phyloP scores from a whole-genome alignment of 1,140 invertebrate species.

The Tribolium madens region DNA sequence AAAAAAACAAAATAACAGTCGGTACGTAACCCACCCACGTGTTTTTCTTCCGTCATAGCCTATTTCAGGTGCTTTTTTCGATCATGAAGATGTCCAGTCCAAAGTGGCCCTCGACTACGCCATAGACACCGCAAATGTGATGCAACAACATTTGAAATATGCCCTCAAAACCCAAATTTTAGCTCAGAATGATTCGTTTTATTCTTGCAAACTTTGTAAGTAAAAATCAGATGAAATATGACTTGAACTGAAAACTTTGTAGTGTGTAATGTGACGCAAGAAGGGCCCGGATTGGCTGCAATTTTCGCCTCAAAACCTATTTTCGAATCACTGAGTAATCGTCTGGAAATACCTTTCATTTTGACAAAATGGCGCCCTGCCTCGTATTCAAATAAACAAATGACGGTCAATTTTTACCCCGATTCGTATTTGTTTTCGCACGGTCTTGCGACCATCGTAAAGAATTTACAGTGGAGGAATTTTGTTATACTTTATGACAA shows the following conservation, averaged over 20 bases:
- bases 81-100: slow-evolving; percentile 37
- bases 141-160: slow-evolving; percentile 46
- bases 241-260: slow-evolving; percentile 27
- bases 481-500: slow-evolving; percentile 89
- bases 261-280: slow-evolving; percentile 50
- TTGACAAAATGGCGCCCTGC: slow-evolving; percentile 74
- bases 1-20: slow-evolving; percentile 45
- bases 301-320: slow-evolving; percentile 83
- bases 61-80: slow-evolving; percentile 47
- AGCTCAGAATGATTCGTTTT: slow-evolving; percentile 65
- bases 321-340: slow-evolving; percentile 78
- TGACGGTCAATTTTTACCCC: slow-evolving; percentile 77
- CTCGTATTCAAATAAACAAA: slow-evolving; percentile 68
- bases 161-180: slow-evolving; percentile 44
- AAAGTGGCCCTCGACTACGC: slow-evolving; percentile 36
- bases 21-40: slow-evolving; percentile 42
- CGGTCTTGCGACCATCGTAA: slow-evolving; percentile 79
- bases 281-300: slow-evolving; percentile 64
- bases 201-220: slow-evolving; percentile 66
- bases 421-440: slow-evolving; percentile 76
- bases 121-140: slow-evolving; percentile 46
- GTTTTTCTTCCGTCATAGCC: not conserved
- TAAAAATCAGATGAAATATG: slow-evolving; percentile 14
- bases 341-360: slow-evolving; percentile 79
- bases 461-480: slow-evolving; percentile 81